Percentiles rank a stretch among this genome's conserved stretches.
Conservation (phyloP, 2,888 invertebrate genomes). For the Hydrotaea cyrtoneurina region DNA sequence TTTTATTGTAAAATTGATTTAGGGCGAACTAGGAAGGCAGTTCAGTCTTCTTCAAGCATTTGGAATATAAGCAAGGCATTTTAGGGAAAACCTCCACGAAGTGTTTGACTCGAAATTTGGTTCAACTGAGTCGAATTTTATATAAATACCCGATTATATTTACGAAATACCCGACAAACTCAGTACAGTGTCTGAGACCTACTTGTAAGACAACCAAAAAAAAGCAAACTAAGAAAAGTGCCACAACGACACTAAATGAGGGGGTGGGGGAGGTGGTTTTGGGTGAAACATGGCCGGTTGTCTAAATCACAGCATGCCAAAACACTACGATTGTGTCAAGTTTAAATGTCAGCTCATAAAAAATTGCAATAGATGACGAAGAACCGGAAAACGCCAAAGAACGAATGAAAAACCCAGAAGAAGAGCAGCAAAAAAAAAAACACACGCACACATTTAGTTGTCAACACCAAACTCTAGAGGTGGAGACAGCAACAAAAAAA, state of each 20-base stretch:
- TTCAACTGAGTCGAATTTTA: too few relatives aligned
- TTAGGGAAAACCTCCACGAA: too few relatives aligned
- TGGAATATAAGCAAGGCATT: too few relatives aligned
- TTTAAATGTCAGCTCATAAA: conserved; percentile 69
- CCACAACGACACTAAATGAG: background rate
- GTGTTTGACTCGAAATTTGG: too few relatives aligned
- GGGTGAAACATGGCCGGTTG: background rate
- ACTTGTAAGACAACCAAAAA: too few relatives aligned
- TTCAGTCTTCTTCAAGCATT: too few relatives aligned
- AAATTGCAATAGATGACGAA: conserved; percentile 36
- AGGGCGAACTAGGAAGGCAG: too few relatives aligned
- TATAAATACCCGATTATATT: too few relatives aligned
- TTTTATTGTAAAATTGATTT: too few relatives aligned
- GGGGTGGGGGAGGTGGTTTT: background rate
- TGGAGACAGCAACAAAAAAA: background rate
- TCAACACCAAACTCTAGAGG: conserved; percentile 21
- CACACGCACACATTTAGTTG: background rate
- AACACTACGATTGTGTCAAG: conserved; percentile 70
- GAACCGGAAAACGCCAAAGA: background rate
- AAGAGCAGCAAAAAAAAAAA: conserved; percentile 1
- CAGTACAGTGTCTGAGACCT: too few relatives aligned
- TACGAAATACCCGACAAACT: too few relatives aligned
- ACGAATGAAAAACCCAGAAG: background rate
- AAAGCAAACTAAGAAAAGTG: background rate
- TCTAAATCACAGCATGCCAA: conserved; percentile 51